Base-by-base conservation (phyloP, 2,888 invertebrate species). In the Spisula solida region DNA sequence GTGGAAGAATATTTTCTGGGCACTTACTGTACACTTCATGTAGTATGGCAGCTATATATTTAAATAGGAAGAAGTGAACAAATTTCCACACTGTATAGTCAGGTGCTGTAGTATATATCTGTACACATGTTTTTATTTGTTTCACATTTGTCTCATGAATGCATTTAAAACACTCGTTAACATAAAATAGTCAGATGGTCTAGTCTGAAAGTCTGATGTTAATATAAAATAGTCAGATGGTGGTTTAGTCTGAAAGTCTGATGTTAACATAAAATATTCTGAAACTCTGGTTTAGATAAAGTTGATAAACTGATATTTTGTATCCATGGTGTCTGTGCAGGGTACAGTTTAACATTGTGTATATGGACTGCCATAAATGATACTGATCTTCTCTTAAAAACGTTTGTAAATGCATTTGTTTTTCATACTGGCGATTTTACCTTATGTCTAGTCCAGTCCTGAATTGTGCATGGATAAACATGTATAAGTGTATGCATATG, bases 1-100 rank as follows among this genome's bases (percentile, higher is more conserved):
- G 25, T 25, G n/a, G 60, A 66, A n/a, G n/a, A 25, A 25, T 12
- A 12, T 66, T 66, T 25, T 25, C n/a, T 66, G 60, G 60, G 25
- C 51, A 51, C 25, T 25, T 66, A 66, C 60, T 66, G 60, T 66
- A 66, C 75, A 75, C 34, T 75, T 75, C 75, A 12, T 75, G 75
- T 75, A 34, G 75, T 75, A 75, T 75, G 75, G 75, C 75, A 75
- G 75, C 75, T 75, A 75, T 31, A 75, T 31, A 75, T 75, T 34
- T 18, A 75, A 34, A 75, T 75, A 31, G 34, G 34, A 16, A 34
- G 29, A 75, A 20, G 75, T 31, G 34, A 75, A 75, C 34, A 75
- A 75, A 75, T 75, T 31, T 75, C 34, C 16, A 34, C 75, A 31
- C 31, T 75, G 31, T 75, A 60, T 25, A 75, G 1, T 12, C 75